Conservation (phyloP, 2,113 vertebrate species). For the Callorhinus ursinus region DNA sequence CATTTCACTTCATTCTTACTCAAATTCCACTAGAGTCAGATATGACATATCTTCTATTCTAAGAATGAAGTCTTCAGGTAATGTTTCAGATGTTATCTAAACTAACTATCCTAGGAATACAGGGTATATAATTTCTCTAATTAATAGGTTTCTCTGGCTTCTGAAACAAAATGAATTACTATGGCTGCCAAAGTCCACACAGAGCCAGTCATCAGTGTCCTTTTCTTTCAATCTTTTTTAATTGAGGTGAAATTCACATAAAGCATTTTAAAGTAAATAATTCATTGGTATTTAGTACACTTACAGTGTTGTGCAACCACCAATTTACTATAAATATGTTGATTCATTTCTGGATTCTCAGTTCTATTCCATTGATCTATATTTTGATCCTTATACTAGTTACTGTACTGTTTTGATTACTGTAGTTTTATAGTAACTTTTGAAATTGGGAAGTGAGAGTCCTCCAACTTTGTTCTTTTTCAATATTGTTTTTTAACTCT, state of each 20-base stretch:
- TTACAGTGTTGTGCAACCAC: neutral
- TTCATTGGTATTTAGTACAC: neutral
- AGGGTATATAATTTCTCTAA: conserved; percentile 93
- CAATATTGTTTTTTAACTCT: neutral
- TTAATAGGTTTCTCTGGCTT: conserved; percentile 89
- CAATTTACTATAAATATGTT: neutral
- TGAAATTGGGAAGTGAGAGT: neutral
- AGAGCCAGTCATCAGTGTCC: conserved; percentile 90
- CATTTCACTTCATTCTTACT: neutral
- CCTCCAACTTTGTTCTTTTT: neutral
- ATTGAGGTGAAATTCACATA: neutral
- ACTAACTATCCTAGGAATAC: conserved; percentile 87
- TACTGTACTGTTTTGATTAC: neutral
- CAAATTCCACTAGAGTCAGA: neutral
- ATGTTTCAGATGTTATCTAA: conserved; percentile 82
- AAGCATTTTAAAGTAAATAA: conserved; percentile 1
- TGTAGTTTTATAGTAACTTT: neutral
- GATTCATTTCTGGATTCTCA: neutral
- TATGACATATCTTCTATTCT: conserved; percentile 56
- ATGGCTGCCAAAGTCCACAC: conserved; percentile 91
- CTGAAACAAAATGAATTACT: conserved; percentile 90
- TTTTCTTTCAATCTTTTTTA: conserved; percentile 86
- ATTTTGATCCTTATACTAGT: neutral
- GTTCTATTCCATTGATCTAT: neutral
- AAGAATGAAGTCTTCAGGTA: conserved; percentile 90